Evolutionary conservation across 1,140 invertebrate genomes (phyloP).

Genomic region (Chironomus tepperi): DNA sequence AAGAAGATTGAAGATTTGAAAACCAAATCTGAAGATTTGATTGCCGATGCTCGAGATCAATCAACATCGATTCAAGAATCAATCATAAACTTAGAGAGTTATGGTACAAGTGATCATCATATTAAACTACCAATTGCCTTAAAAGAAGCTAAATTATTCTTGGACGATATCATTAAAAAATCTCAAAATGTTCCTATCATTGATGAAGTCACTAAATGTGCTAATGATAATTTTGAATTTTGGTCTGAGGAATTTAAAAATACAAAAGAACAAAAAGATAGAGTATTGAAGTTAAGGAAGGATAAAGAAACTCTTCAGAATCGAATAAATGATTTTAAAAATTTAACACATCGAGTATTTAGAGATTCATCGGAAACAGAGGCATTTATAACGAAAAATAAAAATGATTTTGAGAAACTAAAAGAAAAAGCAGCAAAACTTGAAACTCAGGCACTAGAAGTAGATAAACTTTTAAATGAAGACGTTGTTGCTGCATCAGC

Average conservation of each 20-base stretch:
- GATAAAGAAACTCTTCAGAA: slow-evolving; percentile 35
- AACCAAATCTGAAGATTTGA: not conserved
- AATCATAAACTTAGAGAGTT: slow-evolving; percentile 31
- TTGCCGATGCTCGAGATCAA: not conserved
- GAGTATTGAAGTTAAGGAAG: slow-evolving; percentile 34
- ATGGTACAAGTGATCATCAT: slow-evolving; percentile 34
- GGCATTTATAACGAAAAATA: slow-evolving; percentile 26
- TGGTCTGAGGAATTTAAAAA: slow-evolving; percentile 36
- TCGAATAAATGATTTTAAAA: slow-evolving; percentile 35
- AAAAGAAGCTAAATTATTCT: slow-evolving; percentile 35
- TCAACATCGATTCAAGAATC: slow-evolving; percentile 30
- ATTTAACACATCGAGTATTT: not conserved
- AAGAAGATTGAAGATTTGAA: slow-evolving; percentile 31
- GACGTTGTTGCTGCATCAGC: slow-evolving; percentile 30
- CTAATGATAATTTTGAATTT: slow-evolving; percentile 33
- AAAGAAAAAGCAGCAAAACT: slow-evolving; percentile 44
- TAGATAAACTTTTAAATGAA: slow-evolving; percentile 26
- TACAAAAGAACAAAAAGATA: slow-evolving; percentile 37
- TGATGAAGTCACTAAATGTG: slow-evolving; percentile 33
- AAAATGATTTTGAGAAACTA: slow-evolving; percentile 36
- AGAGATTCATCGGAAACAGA: not conserved
- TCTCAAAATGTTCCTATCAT: slow-evolving; percentile 31
- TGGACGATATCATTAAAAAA: slow-evolving; percentile 34
- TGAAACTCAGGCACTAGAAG: slow-evolving; percentile 37
- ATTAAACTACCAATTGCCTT: slow-evolving; percentile 35